Evolutionary conservation across 2,797 vertebrate species (phyloP), one percentile per base, ranked within the genome.

Genomic region (Chaetodon trifasciatus): DNA sequence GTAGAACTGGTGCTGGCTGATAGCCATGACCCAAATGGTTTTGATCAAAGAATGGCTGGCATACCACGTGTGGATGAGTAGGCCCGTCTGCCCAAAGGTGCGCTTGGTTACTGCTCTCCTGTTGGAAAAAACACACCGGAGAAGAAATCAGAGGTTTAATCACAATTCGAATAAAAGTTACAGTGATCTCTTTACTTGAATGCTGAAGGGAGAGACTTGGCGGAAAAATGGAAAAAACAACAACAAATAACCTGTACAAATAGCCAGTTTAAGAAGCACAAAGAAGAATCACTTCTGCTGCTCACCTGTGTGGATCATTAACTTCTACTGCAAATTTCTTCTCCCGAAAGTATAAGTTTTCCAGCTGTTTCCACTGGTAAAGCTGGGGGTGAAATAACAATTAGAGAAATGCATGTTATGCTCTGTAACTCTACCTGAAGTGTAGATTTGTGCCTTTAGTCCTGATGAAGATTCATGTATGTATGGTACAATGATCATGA

Each of bases 281-380:
- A 46, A 21, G 19, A 35, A 23, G 16, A 50, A 64, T 19, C 19
- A 13, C 40, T 63, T 19, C 40, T 8, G 42, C 69, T 69, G 13
- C 91, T 95, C 64, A 99, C 98, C 98, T 97, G 92, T 97, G 97
- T 37, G 98, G 98, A 88, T 99, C 98, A 2, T 99, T 98, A 6
- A 99, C 98, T 92, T 99, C 98, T 46, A 99, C 98, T 0, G 98
- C 98, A 96, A 99, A 99, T 40, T 99, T 99, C 92, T 99, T 99
- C 92, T 99, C 98, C 69, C 98, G 95, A 89, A 99, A 99, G 89
- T 99, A 99, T 76, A 99, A 89, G 78, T 99, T 99, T 94, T 99
- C 98, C 87, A 99, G 92, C 88, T 99, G 98, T 74, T 99, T 99
- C 98, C 98, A 99, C 92, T 99, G 98, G 92, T 95, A 96, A 3